phyloP scores from a whole-genome alignment of 2,113 vertebrate species.

The Macroglossus sobrinus region DNA sequence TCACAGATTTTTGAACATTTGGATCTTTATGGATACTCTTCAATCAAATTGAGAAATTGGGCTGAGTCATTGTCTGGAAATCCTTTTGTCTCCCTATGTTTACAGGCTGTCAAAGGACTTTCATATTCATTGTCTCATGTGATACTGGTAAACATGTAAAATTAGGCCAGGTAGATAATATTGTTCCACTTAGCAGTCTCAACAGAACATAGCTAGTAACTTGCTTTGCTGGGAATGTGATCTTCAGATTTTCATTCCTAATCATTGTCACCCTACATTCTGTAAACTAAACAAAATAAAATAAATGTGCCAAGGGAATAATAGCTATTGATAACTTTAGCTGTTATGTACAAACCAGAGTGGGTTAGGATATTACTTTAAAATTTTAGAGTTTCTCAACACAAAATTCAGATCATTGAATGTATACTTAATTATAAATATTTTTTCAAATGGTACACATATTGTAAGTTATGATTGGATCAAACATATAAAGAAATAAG shows the following conservation, averaged over 20 bases:
- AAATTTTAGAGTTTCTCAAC: neutral
- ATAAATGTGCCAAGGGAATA: neutral
- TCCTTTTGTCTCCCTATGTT: neutral
- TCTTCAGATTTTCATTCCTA: neutral
- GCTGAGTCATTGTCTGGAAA: neutral
- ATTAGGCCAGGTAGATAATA: neutral
- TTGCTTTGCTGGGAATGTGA: neutral
- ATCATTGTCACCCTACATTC: neutral
- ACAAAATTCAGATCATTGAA: neutral
- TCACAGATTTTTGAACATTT: neutral
- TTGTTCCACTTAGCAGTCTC: neutral
- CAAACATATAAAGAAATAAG: neutral
- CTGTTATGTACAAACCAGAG: neutral
- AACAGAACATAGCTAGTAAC: neutral
- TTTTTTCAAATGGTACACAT: neutral
- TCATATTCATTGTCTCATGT: neutral
- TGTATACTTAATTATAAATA: neutral
- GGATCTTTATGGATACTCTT: neutral
- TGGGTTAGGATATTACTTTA: neutral
- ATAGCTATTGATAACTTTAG: neutral
- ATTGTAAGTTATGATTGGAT: neutral
- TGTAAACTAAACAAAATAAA: neutral
- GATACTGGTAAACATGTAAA: neutral
- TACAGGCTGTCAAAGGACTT: neutral
- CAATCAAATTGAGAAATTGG: neutral